Percentiles rank a stretch among this genome's conserved stretches.
Evolutionary conservation across 2,888 invertebrate species (phyloP).

Genomic region (Spatulosminthurus flaviceps): DNA sequence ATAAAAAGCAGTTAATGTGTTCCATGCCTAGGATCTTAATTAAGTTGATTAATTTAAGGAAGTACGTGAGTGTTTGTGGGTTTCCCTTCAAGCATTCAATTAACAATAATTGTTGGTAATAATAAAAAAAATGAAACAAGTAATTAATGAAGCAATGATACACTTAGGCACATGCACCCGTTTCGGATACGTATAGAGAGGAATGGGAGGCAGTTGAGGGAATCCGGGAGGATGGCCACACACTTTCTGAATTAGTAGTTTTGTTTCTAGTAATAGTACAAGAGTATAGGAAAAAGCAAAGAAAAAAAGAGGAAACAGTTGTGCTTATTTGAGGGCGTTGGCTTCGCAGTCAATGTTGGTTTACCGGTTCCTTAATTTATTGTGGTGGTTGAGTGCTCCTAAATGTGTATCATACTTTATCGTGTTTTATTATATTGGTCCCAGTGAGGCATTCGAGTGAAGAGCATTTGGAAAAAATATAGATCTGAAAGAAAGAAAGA

Average conservation of each 20-base stretch:
- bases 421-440: slow-evolving; percentile 27
- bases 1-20: neutral
- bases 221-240: neutral
- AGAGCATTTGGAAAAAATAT: slow-evolving; percentile 20
- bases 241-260: too few species aligned
- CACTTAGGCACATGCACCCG: neutral
- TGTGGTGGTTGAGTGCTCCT: slow-evolving; percentile 20
- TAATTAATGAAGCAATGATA: slow-evolving; percentile 28
- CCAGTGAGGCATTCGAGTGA: slow-evolving; percentile 25
- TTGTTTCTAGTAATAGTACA: too few species aligned
- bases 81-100: slow-evolving; percentile 15
- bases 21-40: neutral
- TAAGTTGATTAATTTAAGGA: neutral
- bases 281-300: slow-evolving; percentile 18
- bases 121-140: neutral
- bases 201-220: neutral
- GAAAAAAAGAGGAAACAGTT: neutral
- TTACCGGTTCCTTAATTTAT: slow-evolving; percentile 27
- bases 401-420: slow-evolving; percentile 27
- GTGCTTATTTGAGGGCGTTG: slow-evolving; percentile 23
- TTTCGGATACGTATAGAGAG: neutral
- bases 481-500: too few species aligned
- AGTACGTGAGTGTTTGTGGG: neutral
- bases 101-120: slow-evolving; percentile 15
- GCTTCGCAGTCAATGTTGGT: slow-evolving; percentile 10